Evolutionary conservation across 2,113 vertebrate genomes (phyloP).

Genomic region (Bufo bufo): DNA sequence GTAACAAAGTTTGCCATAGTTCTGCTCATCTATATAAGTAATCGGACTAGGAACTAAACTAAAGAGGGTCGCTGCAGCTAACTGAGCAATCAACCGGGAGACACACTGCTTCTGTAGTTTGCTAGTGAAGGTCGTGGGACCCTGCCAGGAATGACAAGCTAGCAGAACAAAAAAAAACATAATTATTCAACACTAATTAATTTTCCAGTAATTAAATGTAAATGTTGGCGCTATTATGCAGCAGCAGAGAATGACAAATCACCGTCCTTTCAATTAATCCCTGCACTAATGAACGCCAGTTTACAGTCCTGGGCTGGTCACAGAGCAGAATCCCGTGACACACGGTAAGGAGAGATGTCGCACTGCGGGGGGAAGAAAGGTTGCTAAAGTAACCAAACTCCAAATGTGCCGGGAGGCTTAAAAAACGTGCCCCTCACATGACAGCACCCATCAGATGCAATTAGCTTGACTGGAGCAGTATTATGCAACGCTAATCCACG

Average conservation of each 20-base stretch:
- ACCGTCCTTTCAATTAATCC: not conserved
- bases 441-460: conserved; percentile 39
- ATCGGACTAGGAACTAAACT: not conserved
- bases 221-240: conserved; percentile 38
- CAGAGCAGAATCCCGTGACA: not conserved
- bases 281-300: conserved; percentile 23
- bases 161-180: conserved; percentile 31
- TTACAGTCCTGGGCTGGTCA: not conserved
- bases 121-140: conserved; percentile 31
- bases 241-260: conserved; percentile 1
- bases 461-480: conserved; percentile 22
- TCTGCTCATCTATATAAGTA: not conserved
- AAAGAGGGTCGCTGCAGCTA: conserved; percentile 14
- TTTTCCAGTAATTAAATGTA: conserved; percentile 26
- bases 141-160: not conserved
- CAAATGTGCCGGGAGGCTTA: conserved; percentile 25
- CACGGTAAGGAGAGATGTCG: conserved; percentile 14
- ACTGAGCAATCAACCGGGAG: conserved; percentile 27
- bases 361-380: conserved; percentile 35
- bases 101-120: not conserved
- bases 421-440: conserved; percentile 33
- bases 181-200: conserved; percentile 51
- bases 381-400: conserved; percentile 56
- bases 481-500: conserved; percentile 46
- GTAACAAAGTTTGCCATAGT: not conserved